phyloP scores from a whole-genome alignment of 2,113 vertebrate species.

The Tricholaema leucomelas region DNA sequence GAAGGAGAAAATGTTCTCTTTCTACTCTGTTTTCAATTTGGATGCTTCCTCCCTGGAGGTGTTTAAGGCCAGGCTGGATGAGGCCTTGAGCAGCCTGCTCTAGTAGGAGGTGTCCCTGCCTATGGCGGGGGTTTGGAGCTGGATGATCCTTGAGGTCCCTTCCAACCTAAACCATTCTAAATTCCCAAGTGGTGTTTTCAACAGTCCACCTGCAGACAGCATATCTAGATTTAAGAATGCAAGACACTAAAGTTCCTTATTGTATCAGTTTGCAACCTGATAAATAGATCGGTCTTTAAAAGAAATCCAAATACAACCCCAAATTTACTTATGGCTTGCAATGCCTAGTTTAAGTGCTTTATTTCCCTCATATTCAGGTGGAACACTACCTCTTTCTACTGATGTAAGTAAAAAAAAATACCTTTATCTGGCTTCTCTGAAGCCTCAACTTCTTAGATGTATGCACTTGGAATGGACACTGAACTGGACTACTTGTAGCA shows the following conservation, averaged over 20 bases:
- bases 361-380: background rate
- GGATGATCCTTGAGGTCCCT: too few species aligned
- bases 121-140: too few species aligned
- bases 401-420: background rate
- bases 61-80: too few species aligned
- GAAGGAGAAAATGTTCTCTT: background rate
- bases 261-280: background rate
- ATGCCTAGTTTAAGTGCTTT: background rate
- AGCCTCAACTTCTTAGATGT: background rate
- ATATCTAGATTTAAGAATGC: background rate
- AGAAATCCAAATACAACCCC: background rate
- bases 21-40: too few species aligned
- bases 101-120: too few species aligned
- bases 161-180: too few species aligned
- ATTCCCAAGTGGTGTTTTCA: too few species aligned
- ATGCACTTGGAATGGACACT: background rate
- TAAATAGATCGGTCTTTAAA: background rate
- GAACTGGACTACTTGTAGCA: background rate
- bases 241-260: background rate
- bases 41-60: too few species aligned
- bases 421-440: background rate
- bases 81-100: too few species aligned
- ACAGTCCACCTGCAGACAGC: background rate
- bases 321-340: background rate
- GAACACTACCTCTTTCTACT: rapidly evolving